Percentiles rank a stretch among this genome's conserved stretches.
phyloP scores from a whole-genome alignment of 64 coral and sea anemone species.

The Acropora yongei region DNA sequence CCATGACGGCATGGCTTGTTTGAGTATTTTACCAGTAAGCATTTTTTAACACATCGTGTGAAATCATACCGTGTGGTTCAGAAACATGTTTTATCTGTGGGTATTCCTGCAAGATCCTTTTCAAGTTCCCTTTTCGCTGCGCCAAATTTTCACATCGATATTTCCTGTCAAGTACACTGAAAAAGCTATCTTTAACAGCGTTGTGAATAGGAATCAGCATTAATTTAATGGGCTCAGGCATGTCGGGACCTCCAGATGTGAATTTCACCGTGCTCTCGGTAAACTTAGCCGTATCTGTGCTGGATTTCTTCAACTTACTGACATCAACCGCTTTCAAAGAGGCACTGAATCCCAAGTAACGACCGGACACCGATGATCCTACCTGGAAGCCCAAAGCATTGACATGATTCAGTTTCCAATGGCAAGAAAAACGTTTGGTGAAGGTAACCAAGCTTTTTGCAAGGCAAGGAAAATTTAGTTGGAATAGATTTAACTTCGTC shows the following conservation, averaged over 20 bases:
- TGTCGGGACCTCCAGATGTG: constrained; percentile 24
- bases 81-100: neutral
- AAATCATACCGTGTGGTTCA: neutral
- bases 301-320: constrained; percentile 36
- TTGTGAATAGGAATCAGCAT: constrained; percentile 58
- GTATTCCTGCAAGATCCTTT: neutral
- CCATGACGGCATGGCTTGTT: too few relatives aligned
- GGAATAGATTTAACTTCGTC: too few relatives aligned
- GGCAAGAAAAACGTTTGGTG: too few relatives aligned
- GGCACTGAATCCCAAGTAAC: too few relatives aligned
- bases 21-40: too few relatives aligned
- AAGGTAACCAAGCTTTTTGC: too few relatives aligned
- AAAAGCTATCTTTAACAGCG: too few relatives aligned
- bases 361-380: too few relatives aligned
- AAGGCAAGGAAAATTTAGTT: too few relatives aligned
- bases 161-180: too few relatives aligned
- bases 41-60: neutral
- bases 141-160: neutral
- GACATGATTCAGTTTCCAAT: too few relatives aligned
- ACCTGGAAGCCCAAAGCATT: constrained; percentile 4
- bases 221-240: constrained; percentile 47
- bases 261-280: constrained; percentile 35
- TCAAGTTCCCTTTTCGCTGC: neutral
- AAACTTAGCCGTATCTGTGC: constrained; percentile 35
- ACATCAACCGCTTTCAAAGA: too few relatives aligned